Evolutionary conservation across 2,888 invertebrate species (phyloP).

Genomic region (Macaria liturata): DNA sequence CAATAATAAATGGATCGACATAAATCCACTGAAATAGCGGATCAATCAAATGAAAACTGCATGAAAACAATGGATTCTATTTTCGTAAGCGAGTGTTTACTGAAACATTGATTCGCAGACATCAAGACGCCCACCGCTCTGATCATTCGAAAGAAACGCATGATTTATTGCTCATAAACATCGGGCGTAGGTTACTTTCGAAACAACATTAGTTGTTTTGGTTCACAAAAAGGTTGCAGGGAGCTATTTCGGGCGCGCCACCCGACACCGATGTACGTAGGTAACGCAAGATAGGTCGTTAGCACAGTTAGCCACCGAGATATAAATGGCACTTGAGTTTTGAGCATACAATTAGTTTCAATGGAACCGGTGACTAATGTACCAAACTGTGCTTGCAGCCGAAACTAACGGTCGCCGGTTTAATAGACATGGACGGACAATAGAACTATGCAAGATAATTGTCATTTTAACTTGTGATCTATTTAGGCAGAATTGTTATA

Average conservation of each 20-base stretch:
- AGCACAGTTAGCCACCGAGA: slow-evolving; percentile 20
- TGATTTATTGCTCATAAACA: slow-evolving; percentile 9
- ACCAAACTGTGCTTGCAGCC: too few species aligned
- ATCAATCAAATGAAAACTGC: too few species aligned
- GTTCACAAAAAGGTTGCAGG: slow-evolving; percentile 23
- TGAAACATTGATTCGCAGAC: too few species aligned
- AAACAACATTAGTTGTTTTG: slow-evolving; percentile 16
- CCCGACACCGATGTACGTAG: slow-evolving; percentile 25
- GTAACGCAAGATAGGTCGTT: slow-evolving; percentile 28
- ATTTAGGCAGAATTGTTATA: too few species aligned
- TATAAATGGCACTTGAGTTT: slow-evolving; percentile 18
- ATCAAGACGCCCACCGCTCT: slow-evolving; percentile 1
- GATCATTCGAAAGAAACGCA: slow-evolving; percentile 2
- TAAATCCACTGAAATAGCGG: too few species aligned
- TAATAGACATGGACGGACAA: too few species aligned
- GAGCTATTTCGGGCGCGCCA: slow-evolving; percentile 30
- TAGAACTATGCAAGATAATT: too few species aligned
- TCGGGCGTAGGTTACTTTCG: slow-evolving; percentile 10
- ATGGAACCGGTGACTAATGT: slow-evolving; percentile 3
- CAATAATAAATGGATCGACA: too few species aligned
- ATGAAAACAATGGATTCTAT: too few species aligned
- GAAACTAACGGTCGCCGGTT: too few species aligned
- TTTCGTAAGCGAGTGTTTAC: too few species aligned
- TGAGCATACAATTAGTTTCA: slow-evolving; percentile 7
- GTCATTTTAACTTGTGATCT: too few species aligned